Percentiles rank a stretch among this genome's conserved stretches.
These are phyloP conservation scores for Natator depressus DNA, from an alignment of 2,113 vertebrate genomes.

Conservation along the genomic window DNA sequence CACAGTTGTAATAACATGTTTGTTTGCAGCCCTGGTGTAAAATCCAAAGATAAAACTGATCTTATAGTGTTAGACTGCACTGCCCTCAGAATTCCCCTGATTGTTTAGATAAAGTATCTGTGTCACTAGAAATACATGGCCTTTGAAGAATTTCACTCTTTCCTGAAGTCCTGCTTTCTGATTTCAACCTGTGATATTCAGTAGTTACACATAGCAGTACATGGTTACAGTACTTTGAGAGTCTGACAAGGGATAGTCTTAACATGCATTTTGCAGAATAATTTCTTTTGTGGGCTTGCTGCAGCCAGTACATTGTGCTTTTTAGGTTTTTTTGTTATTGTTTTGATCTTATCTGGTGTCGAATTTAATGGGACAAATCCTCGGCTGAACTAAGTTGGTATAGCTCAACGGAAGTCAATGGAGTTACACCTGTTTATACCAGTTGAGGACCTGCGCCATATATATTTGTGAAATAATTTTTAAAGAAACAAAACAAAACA, in stretches of 20 bases:
- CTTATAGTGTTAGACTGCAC: neutral
- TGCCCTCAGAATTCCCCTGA: neutral
- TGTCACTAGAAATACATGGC: neutral
- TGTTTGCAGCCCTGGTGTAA: neutral
- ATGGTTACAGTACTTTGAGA: neutral
- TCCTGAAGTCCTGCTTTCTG: neutral
- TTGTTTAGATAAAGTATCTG: neutral
- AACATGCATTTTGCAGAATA: neutral
- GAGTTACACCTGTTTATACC: neutral
- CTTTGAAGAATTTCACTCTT: neutral
- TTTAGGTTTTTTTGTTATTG: neutral
- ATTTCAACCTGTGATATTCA: neutral
- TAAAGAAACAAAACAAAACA: too few relatives aligned
- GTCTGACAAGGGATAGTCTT: neutral
- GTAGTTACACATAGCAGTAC: neutral
- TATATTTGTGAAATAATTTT: too few relatives aligned
- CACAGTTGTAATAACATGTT: neutral
- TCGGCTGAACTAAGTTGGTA: neutral
- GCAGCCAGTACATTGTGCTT: neutral
- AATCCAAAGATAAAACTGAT: neutral
- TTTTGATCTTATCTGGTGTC: neutral
- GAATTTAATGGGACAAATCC: neutral
- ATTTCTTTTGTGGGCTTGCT: neutral
- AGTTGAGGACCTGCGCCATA: neutral
- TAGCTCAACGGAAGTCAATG: neutral